Base-by-base conservation (phyloP, 2,113 vertebrate species). In the Parus major region DNA sequence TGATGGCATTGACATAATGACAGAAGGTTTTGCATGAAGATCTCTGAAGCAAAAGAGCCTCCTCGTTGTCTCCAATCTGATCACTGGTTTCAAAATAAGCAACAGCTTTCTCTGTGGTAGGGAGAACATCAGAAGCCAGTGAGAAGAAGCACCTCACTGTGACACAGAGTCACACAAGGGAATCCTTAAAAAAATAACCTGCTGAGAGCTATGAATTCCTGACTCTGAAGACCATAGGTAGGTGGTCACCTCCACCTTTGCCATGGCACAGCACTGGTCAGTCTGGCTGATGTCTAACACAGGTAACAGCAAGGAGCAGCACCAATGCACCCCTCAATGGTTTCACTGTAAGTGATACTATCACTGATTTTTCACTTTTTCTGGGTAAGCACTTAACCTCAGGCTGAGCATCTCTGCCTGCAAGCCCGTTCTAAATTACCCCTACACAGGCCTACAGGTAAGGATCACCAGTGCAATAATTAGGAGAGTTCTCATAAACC, bases 1-100 rank as follows among this genome's bases (percentile, higher is more conserved):
- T 99, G 92, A 99, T 98, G 80, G 98, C 98, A 23, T 97, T 98
- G 81, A 99, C 98, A 3, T 99, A 99, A 92, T 98, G 99, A 96
- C 99, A 99, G 93, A 99, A 98, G 11, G 98, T 98, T 95, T 98
- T 98, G 63, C 98, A 98, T 5, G 98, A 98, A 33, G 98, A 98
- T 70, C 97, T 98, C 86, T 98, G 98, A 68, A 98, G 97, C 79
- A 99, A 93, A 18, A 98, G 97, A 16, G 98, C 97, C 50, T 98
- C 98, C 59, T 98, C 98, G 3, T 98, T 96, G 94, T 99, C 98
- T 42, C 98, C 98, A 96, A 98, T 98, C 91, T 99, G 99, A 96
- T 99, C 99, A 49, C 97, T 98, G 23, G 97, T 98, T 97, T 99
- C 99, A 98, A 99, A 98, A 95, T 98, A 99, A 92, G 98, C 97